Evolutionary conservation across 2,797 vertebrate species (phyloP), one percentile per base, ranked within the genome.

Genomic region (Pipistrellus pipistrellus): DNA sequence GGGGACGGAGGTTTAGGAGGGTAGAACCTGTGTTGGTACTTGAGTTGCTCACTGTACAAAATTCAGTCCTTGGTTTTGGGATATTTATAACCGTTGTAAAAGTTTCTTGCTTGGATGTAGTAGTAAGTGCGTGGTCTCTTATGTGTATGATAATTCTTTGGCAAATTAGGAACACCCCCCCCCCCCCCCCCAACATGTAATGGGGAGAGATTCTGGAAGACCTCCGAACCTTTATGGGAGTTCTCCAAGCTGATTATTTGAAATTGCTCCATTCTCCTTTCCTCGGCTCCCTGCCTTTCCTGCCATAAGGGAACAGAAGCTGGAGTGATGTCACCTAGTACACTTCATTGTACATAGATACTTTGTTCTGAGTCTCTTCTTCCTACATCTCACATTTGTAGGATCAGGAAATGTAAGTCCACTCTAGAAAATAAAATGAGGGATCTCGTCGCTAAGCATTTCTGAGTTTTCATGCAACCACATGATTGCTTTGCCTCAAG

Each of bases 21-120:
- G 21, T 44, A n/a, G 59, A 46, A 11, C 25, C 7, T 75, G 46
- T 78, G 7, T 92, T 83, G 46, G 21, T 66, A 27, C 6, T 78
- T 20, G 4, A 38, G 30, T 77, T 89, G 3, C 57, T 89, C 6
- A 23, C 30, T 68, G 25, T 84, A 3, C 2, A 86, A 94, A 51
- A 41, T 73, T 95, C 38, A 68, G 71, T 38, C 64, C 23, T 91
- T 91, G 20, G 80, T 84, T 84, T 57, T 93, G 64, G 27, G 20
- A 18, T 48, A 21, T 86, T 88, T 41, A 14, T 73, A 46, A 35
- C 13, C 82, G 46, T 66, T 78, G 11, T 83, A 4, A 80, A n/a
- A 23, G 55, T 55, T 71, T 20, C 69, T 94, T 80, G 27, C 35
- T 72, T 71, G 64, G 7, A 1, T 90, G 23, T 35, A 48, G n/a